Evolutionary conservation across 2,113 vertebrate genomes (phyloP), one percentile per base, ranked within the genome.

Genomic region (Ictalurus punctatus): DNA sequence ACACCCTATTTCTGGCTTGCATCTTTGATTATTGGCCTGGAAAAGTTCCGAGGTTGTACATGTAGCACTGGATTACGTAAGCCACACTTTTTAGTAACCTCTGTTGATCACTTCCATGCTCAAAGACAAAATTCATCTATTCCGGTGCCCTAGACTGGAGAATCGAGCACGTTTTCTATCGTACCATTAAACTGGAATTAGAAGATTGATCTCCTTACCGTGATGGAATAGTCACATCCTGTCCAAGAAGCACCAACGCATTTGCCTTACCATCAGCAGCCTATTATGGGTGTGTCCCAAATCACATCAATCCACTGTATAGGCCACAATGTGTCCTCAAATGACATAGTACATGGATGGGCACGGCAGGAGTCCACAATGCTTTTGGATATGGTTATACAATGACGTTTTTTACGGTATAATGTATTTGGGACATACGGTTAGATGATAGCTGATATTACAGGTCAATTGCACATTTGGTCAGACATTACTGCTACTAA

Each of bases 391-490:
- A 30, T 56, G 48, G 52, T 52, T 16, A 63, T 63, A 83, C 40
- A 82, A 23, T 34, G n/a, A 37, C 1, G 8, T 80, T n/a, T 54
- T 17, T 19, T 58, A 58, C 30, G 7, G 30, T 56, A 30, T 9
- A 81, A 56, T 81, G 27, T 56, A 19, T 27, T 52, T 52, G 21
- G 21, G 21, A 27, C 81, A 83, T 61, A 61, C 19, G 58, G 81
- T 83, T 83, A 59, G 80, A 61, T 61, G 69, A 69, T 44, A 87
- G 34, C 69, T 84, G 80, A 83, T 83, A 81, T 80, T 76, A 67
- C 12, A 85, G 58, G 34, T 84, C 79, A 58, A 16, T 86, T 89
- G 86, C 37, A 89, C 83, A 79, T 90, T 87, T 90, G 86, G 71
- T 59, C 44, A 71, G 86, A 27, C 81, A 87, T 86, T 81, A 89